A percentile compares a stretch with the other conserved stretches of the same genome.
phyloP scores from a whole-genome alignment of 2,797 vertebrate genomes.

The Psittacula echo region DNA sequence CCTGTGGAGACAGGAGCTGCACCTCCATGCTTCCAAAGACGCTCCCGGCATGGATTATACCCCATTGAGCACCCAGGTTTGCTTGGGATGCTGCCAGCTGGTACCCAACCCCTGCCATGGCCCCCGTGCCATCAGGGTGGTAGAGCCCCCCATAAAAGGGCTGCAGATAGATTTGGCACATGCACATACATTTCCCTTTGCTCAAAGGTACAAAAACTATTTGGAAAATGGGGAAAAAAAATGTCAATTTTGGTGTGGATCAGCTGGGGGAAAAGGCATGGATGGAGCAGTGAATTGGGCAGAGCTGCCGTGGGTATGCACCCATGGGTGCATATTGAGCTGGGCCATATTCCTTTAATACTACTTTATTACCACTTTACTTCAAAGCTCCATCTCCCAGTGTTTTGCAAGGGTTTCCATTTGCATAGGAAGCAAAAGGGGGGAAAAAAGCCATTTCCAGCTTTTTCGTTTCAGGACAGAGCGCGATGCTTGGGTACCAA shows the following conservation, averaged over 20 bases:
- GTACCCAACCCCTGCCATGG: fast-evolving
- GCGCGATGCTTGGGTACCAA: neutral
- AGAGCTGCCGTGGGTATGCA: fast-evolving
- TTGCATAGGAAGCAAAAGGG: neutral
- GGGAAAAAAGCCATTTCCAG: neutral
- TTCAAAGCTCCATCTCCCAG: neutral
- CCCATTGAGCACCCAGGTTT: neutral
- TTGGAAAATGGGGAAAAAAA: neutral
- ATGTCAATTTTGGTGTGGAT: neutral
- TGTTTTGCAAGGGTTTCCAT: neutral
- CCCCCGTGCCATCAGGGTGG: fast-evolving
- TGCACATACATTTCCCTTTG: neutral
- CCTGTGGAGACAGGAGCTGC: slow-evolving; percentile 54
- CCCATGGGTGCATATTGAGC: neutral
- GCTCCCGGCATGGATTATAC: fast-evolving
- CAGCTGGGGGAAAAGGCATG: neutral
- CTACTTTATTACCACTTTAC: neutral
- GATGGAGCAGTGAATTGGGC: neutral
- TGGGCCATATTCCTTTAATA: neutral
- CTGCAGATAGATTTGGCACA: neutral
- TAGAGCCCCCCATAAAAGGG: neutral
- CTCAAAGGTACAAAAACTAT: neutral
- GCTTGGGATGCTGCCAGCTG: neutral
- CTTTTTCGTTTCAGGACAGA: neutral
- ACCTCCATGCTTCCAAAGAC: neutral